phyloP scores from a whole-genome alignment of 2,888 invertebrate genomes.

The Leptinotarsa juncta region DNA sequence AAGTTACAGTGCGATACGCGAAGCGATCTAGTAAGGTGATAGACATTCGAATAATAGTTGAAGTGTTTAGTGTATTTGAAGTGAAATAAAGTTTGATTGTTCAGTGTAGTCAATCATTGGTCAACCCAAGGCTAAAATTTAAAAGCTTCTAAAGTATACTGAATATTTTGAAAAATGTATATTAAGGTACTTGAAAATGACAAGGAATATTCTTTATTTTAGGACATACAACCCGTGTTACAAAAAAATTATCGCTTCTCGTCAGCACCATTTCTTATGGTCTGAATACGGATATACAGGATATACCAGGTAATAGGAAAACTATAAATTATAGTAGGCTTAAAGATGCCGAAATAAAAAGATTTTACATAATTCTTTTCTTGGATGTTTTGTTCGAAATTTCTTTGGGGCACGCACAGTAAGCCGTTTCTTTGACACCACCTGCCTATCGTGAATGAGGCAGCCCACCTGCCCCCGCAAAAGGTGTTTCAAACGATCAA shows the following conservation, averaged over 20 bases:
- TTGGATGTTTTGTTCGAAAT: slow-evolving; percentile 21
- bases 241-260: background rate
- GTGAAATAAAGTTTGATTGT: too few species aligned
- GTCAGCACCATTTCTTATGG: background rate
- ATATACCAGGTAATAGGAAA: background rate
- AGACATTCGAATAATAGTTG: too few species aligned
- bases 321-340: background rate
- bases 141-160: too few species aligned
- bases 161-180: background rate
- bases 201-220: too few species aligned
- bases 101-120: too few species aligned
- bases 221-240: too few species aligned
- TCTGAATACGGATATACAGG: background rate
- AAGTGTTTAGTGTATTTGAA: too few species aligned
- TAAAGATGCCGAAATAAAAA: slow-evolving; percentile 9
- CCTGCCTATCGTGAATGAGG: slow-evolving; percentile 31
- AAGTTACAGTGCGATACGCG: too few species aligned
- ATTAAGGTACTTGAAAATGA: too few species aligned
- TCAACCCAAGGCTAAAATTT: too few species aligned
- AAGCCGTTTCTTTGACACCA: slow-evolving; percentile 29
- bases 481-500: slow-evolving; percentile 23
- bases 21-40: too few species aligned
- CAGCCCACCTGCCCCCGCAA: slow-evolving; percentile 42
- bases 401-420: slow-evolving; percentile 20
- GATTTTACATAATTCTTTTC: slow-evolving; percentile 9